phyloP scores from a whole-genome alignment of 2,888 invertebrate genomes.

The Pseudolycoriella hygida region DNA sequence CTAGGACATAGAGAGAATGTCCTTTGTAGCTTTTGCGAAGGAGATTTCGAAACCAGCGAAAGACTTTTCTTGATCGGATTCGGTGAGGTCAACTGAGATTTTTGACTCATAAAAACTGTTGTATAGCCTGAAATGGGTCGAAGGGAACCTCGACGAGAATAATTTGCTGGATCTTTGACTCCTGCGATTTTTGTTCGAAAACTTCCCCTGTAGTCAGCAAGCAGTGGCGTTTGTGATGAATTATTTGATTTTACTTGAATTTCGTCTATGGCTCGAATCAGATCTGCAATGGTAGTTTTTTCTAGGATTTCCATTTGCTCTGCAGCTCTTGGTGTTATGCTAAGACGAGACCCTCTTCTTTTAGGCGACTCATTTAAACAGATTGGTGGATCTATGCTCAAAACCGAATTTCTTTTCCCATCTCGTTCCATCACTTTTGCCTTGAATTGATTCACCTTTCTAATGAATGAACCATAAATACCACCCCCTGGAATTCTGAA shows the following conservation, averaged over 20 bases:
- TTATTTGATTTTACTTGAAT: conserved; percentile 35
- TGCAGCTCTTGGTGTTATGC: conserved; percentile 14
- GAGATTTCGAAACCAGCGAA: too few relatives aligned
- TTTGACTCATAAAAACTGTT: conserved; percentile 1
- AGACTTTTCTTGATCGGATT: too few relatives aligned
- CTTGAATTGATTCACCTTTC: too few relatives aligned
- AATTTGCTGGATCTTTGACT: too few relatives aligned
- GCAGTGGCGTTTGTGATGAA: not conserved
- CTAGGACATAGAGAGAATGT: conserved; percentile 25
- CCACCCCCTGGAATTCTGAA: too few relatives aligned
- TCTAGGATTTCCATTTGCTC: conserved; percentile 39
- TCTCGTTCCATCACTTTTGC: too few relatives aligned
- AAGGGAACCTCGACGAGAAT: not conserved
- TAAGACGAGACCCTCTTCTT: conserved; percentile 7
- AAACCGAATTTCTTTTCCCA: too few relatives aligned
- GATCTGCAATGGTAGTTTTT: conserved; percentile 67
- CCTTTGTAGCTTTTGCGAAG: conserved; percentile 21
- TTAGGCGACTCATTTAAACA: conserved; percentile 8
- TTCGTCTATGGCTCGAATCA: conserved; percentile 58
- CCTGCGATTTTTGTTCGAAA: too few relatives aligned
- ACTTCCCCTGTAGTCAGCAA: conserved; percentile 10
- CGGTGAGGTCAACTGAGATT: conserved; percentile 19
- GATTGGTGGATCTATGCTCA: not conserved
- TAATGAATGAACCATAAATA: too few relatives aligned
- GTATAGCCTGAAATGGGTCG: conserved; percentile 1